phyloP scores from a whole-genome alignment of 2,888 invertebrate genomes.

The Campoplex capitator region DNA sequence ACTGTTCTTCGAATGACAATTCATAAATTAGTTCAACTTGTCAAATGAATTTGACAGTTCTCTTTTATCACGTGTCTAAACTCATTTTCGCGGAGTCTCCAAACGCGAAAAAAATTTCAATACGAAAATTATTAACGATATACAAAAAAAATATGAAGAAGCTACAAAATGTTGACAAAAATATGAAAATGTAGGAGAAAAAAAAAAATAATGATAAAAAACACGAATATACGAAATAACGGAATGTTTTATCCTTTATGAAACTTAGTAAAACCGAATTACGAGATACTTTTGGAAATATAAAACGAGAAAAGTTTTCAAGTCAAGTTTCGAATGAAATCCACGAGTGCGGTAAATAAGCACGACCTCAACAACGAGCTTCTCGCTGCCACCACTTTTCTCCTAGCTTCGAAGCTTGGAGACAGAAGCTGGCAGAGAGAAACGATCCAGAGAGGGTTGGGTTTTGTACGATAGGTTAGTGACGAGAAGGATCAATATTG shows the following conservation, averaged over 20 bases:
- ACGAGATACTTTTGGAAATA: not conserved
- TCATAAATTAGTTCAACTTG: too few relatives aligned
- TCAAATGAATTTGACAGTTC: too few relatives aligned
- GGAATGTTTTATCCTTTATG: too few relatives aligned
- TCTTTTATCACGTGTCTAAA: not conserved
- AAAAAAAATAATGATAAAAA: too few relatives aligned
- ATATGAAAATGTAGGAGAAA: too few relatives aligned
- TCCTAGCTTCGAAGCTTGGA: constrained; percentile 53
- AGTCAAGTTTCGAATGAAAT: constrained; percentile 18
- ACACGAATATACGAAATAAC: too few relatives aligned
- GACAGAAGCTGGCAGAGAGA: constrained; percentile 23
- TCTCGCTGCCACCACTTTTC: constrained; percentile 16
- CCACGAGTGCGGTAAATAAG: constrained; percentile 50
- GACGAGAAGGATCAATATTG: constrained; percentile 78
- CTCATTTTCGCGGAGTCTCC: not conserved
- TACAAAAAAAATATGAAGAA: too few relatives aligned
- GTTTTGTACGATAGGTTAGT: constrained; percentile 73
- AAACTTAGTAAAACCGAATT: not conserved
- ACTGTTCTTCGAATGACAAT: not conserved
- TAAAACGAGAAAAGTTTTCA: constrained; percentile 11
- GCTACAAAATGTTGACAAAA: too few relatives aligned
- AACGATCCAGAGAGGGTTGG: constrained; percentile 48
- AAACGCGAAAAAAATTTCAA: not conserved
- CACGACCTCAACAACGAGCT: constrained; percentile 66
- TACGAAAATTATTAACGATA: too few relatives aligned